Evolutionary conservation across 2,888 invertebrate genomes (phyloP).

Genomic region (Xestia xanthographa): DNA sequence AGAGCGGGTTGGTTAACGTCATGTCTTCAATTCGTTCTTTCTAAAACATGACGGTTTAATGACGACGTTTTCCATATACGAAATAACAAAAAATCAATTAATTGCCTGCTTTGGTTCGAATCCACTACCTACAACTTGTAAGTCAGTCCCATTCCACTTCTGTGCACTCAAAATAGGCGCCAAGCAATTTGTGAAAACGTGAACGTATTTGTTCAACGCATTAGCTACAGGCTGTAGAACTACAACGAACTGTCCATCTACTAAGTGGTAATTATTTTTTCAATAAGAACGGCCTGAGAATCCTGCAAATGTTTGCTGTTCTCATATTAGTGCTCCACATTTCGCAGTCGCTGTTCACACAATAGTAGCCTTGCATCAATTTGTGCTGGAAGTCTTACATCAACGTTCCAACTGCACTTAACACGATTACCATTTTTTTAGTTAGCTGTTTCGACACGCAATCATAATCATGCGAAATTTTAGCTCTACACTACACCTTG

Average conservation of each 20-base stretch:
- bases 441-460: slow-evolving; percentile 69
- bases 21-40: background rate
- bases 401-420: slow-evolving; percentile 70
- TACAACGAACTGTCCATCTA: slow-evolving; percentile 52
- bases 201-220: slow-evolving; percentile 46
- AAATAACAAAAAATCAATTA: background rate
- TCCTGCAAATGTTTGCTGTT: slow-evolving; percentile 74
- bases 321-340: slow-evolving; percentile 76
- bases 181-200: slow-evolving; percentile 50
- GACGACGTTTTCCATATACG: background rate
- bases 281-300: slow-evolving; percentile 58
- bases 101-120: background rate
- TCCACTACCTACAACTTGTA: background rate
- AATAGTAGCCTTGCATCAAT: slow-evolving; percentile 80
- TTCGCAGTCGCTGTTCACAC: slow-evolving; percentile 74
- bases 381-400: slow-evolving; percentile 71
- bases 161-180: slow-evolving; percentile 38
- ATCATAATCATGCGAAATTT: slow-evolving; percentile 49
- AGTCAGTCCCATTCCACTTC: background rate
- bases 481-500: slow-evolving; percentile 36
- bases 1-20: background rate
- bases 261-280: slow-evolving; percentile 61
- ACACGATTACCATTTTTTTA: slow-evolving; percentile 70
- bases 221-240: slow-evolving; percentile 48
- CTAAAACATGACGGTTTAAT: background rate